Base-by-base conservation (phyloP, 2,888 invertebrate species). In the Drosophila hamatofila region DNA sequence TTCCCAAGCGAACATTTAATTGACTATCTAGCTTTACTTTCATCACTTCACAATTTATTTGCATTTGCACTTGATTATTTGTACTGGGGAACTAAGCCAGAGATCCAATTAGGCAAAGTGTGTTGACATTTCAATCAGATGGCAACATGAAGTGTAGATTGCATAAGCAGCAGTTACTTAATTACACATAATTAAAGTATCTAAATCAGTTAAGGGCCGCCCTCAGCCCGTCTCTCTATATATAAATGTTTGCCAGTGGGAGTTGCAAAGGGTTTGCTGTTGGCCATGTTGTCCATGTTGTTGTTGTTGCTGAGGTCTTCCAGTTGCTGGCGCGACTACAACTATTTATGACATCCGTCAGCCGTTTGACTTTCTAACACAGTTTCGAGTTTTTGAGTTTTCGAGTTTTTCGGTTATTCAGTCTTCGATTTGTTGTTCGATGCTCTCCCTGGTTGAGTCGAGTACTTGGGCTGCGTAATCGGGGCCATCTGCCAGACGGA, bases 131-230 rank as follows among this genome's bases (percentile, higher is more conserved):
- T 77, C 51, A 69, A 76, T 77, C 63, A 51, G 3, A 27, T 59
- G 33, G 35, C 3, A 21, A 16, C 1, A 16, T 9, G 30, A 33
- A 21, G 44, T 68, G 44, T 39, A 37, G 9, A 35, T 84, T 84
- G 52, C 83, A 74, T 71, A 80, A 84, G 63, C 54, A 21, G 21
- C 67, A 54, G 81, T 76, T 83, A 69, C 77, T 71, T 80, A 80
- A 83, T 72, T 77, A 77, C 67, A 71, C 63, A 66, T 54, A 74
- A 80, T 87, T 87, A 82, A 71, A 74, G 72, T 81, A 84, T 84
- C 72, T 76, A 74, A 84, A 76, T 74, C 69, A 77, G 72, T 65
- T 65, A 42, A 52, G 37, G 49, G 49, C 41, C 52, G 44, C 59
- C 52, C 30, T 30, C 30, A 30, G 30, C 30, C 30, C 30, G 30